A percentile compares a stretch with the other conserved stretches of the same genome.
Evolutionary conservation across 2,797 vertebrate genomes (phyloP).

Genomic region (Orestias chungarensis): DNA sequence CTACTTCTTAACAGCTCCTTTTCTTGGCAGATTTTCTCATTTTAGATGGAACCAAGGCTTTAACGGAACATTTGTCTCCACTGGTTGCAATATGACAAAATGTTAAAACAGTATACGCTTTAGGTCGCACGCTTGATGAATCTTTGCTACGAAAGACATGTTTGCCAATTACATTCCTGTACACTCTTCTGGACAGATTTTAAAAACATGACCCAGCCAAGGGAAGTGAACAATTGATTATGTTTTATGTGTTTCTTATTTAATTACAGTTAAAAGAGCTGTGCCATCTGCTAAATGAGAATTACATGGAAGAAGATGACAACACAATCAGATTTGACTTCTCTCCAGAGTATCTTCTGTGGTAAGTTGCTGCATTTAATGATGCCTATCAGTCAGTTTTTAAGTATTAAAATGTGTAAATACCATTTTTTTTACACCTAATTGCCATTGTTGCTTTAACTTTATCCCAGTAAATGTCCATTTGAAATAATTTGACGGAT

Average conservation of each 20-base stretch:
- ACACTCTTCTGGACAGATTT: background rate
- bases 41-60: background rate
- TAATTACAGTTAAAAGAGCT: slow-evolving; percentile 66
- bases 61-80: background rate
- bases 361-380: slow-evolving; percentile 79
- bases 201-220: background rate
- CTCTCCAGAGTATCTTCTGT: slow-evolving; percentile 89
- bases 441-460: background rate
- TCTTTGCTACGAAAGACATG: background rate
- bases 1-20: background rate
- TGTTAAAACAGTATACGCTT: background rate
- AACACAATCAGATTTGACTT: slow-evolving; percentile 86
- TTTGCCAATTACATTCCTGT: background rate
- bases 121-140: background rate
- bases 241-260: background rate
- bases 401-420: background rate
- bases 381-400: background rate
- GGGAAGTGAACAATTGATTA: background rate
- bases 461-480: background rate
- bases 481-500: background rate
- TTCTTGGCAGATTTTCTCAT: background rate
- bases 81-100: background rate
- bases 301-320: slow-evolving; percentile 73
- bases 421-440: background rate
- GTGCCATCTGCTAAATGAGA: slow-evolving; percentile 65